Evolutionary conservation across 2,113 vertebrate genomes (phyloP), one percentile per base, ranked within the genome.

Genomic region (Embiotoca jacksoni): DNA sequence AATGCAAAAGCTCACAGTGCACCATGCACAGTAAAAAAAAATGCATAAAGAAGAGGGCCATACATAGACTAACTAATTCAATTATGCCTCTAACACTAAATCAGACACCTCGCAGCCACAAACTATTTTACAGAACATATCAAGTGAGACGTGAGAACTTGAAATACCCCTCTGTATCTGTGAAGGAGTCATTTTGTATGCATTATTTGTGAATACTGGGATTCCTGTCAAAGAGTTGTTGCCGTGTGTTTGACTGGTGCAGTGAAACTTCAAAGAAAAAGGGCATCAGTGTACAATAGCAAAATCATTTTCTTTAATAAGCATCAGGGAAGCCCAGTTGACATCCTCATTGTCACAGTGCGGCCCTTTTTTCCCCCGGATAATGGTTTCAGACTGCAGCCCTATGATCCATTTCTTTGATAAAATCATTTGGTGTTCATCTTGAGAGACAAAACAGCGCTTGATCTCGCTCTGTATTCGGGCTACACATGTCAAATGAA

Each of bases 241-340:
- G 49, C 16, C 55, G 44, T 69, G 30, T 80, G 52, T 69, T 47
- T 78, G 50, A 47, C 37, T 53, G 70, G 14, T 30, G 31, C 8
- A 58, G 37, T 49, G 47, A 49, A 69, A 33, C 63, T 66, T 81
- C 55, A 73, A 85, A 84, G 50, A 50, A 60, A 56, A 41, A 71
- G 23, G 23, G 53, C 65, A 54, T 72, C 3, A 33, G 68, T 67
- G 74, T 72, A 52, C 5, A 81, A 78, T 44, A 52, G 79, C 33
- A 61, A 71, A 78, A 69, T 88, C 63, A 64, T 82, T 89, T 78
- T 85, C 69, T 58, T 72, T 87, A 84, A 88, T 79, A 68, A 88
- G 71, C 73, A 39, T 67, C 33, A 76, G 41, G 70, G 49, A 73
- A 59, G 68, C 65, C 41, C 59, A 57, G 68, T 33, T 80, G 85